phyloP scores from a whole-genome alignment of 2,797 vertebrate species.

The Xerus rutilus region DNA sequence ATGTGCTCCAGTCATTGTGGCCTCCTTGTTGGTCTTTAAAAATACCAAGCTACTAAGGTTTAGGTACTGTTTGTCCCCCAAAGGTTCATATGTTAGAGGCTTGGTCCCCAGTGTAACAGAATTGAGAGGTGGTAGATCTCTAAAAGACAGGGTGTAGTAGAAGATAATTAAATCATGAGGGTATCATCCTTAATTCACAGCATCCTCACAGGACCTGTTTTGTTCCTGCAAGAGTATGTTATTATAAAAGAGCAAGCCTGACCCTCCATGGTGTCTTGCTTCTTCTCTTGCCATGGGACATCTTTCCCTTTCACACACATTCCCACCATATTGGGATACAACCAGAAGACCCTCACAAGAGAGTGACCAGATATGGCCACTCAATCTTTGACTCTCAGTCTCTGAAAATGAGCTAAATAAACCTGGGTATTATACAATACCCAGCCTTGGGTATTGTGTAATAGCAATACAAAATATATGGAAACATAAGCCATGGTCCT shows the following conservation, averaged over 20 bases:
- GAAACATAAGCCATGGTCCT: not conserved
- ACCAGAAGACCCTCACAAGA: too few relatives aligned
- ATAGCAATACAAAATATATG: not conserved
- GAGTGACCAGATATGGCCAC: not conserved
- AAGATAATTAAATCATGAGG: not conserved
- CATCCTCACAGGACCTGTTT: not conserved
- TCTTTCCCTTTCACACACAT: not conserved
- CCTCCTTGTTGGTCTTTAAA: not conserved
- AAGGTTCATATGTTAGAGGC: not conserved
- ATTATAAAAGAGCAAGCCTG: not conserved
- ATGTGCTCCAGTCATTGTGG: not conserved
- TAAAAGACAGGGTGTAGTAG: too few relatives aligned
- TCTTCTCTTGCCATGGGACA: not conserved
- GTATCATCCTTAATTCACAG: not conserved
- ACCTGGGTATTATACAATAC: not conserved
- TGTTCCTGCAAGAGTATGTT: not conserved
- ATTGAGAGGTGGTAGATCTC: not conserved
- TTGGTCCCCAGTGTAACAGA: not conserved
- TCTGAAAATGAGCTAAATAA: not conserved
- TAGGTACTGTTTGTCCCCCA: not conserved
- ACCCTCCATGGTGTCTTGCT: too few relatives aligned
- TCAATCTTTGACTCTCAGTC: not conserved
- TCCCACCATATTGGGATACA: not conserved
- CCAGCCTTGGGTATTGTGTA: not conserved
- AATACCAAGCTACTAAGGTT: not conserved